A percentile compares a stretch with the other conserved stretches of the same genome.
phyloP scores from a whole-genome alignment of 2,113 vertebrate species.

The Mirza zaza region DNA sequence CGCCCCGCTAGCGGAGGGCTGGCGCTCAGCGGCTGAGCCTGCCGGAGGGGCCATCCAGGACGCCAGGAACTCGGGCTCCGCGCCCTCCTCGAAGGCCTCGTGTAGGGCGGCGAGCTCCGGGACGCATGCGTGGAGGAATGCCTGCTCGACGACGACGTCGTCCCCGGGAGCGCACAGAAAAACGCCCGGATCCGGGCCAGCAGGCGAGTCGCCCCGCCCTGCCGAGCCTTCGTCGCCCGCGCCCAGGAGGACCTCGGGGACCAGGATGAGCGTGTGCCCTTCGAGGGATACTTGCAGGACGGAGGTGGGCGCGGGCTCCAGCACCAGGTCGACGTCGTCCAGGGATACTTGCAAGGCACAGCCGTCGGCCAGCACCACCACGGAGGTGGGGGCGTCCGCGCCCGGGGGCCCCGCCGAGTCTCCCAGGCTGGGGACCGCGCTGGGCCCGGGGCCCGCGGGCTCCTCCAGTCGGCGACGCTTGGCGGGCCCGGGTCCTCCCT shows the following conservation, averaged over 20 bases:
- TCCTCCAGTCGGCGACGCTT: constrained; percentile 1
- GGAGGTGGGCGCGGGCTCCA: not conserved
- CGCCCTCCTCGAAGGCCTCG: not conserved
- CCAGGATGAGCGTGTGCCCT: not conserved
- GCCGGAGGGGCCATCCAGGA: too few relatives aligned
- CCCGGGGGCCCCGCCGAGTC: rapidly evolving
- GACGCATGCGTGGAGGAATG: not conserved
- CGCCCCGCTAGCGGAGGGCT: too few relatives aligned
- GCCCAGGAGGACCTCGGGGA: not conserved
- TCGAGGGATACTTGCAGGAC: constrained; percentile 25
- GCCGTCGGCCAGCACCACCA: not conserved
- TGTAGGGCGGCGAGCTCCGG: not conserved
- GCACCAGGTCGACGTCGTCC: not conserved
- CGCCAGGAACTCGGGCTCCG: not conserved
- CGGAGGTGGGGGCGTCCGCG: not conserved
- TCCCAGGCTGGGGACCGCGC: not conserved
- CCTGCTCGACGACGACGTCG: not conserved
- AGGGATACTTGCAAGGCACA: not conserved
- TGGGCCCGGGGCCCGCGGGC: not conserved
- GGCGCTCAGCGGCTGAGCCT: not conserved
- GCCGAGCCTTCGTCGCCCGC: rapidly evolving
- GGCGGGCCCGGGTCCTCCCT: not conserved
- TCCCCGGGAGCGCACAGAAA: not conserved
- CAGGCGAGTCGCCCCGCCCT: not conserved
- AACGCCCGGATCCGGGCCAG: not conserved